Evolutionary conservation across 92 coral and sea anemone genomes (phyloP).

Genomic region (Meandrina meandrites): DNA sequence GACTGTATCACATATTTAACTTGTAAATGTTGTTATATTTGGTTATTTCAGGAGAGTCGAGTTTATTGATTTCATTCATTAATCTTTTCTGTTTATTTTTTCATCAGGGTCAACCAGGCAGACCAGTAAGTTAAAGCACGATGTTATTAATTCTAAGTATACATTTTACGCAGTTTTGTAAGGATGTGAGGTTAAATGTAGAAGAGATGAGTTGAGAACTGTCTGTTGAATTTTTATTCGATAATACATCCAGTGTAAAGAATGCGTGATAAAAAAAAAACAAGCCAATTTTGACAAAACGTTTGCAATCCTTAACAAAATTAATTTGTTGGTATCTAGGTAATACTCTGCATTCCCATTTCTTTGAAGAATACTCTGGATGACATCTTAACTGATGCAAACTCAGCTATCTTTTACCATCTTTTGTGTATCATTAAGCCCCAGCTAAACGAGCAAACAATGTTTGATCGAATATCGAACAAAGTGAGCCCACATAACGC

Average conservation of each 20-base stretch:
- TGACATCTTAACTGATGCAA: neutral
- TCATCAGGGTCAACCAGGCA: constrained; percentile 59
- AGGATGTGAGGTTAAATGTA: neutral
- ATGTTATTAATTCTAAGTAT: neutral
- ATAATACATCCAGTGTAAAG: too few species aligned
- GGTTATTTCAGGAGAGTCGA: too few species aligned
- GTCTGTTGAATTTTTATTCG: too few species aligned
- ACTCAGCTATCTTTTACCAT: neutral
- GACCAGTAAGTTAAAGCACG: constrained; percentile 39
- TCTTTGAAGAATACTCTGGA: neutral
- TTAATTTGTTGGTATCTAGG: too few species aligned
- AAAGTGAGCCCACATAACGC: neutral
- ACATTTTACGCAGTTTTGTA: neutral
- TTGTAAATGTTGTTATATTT: too few species aligned
- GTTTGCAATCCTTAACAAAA: too few species aligned
- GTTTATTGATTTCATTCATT: neutral
- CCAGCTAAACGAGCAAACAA: too few species aligned
- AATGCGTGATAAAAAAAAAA: too few species aligned
- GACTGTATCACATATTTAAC: too few species aligned
- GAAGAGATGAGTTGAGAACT: neutral
- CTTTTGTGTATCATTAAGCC: neutral
- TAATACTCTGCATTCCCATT: neutral
- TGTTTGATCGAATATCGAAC: too few species aligned
- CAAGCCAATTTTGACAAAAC: neutral
- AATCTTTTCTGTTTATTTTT: neutral